Evolutionary conservation across 1,140 invertebrate species (phyloP).

Genomic region (Hylaeus anthracinus): DNA sequence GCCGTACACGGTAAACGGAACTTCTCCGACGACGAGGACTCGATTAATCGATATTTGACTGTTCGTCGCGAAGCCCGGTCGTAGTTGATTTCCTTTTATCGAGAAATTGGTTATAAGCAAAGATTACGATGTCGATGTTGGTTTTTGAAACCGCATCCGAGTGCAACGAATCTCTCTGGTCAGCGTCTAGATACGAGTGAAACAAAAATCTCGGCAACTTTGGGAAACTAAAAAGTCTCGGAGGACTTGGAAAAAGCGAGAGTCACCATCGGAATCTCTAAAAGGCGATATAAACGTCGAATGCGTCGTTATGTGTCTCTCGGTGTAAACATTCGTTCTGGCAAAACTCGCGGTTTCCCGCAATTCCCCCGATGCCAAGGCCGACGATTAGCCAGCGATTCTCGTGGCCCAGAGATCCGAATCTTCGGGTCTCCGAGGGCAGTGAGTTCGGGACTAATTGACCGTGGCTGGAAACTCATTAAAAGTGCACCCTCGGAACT

Average conservation of each 20-base stretch:
- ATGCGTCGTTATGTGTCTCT: background rate
- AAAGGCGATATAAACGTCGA: conserved; percentile 11
- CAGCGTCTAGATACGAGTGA: background rate
- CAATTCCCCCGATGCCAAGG: background rate
- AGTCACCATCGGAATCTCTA: conserved; percentile 13
- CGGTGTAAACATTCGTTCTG: conserved; percentile 15
- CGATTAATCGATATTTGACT: conserved; percentile 36
- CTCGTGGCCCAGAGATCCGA: conserved; percentile 25
- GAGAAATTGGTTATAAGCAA: no score
- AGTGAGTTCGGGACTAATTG: conserved; percentile 69
- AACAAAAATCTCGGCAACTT: conserved; percentile 34
- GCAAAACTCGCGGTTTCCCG: background rate
- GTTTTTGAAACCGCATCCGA: background rate
- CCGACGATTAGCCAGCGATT: conserved; percentile 28
- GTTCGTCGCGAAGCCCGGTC: no score
- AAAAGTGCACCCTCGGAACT: conserved; percentile 69
- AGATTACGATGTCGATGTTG: no score
- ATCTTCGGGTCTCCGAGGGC: conserved; percentile 40
- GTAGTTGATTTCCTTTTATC: no score
- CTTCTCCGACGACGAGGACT: conserved; percentile 18
- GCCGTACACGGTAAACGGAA: conserved; percentile 36
- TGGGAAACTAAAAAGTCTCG: conserved; percentile 27
- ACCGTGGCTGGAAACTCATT: conserved; percentile 73
- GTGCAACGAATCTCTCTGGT: background rate
- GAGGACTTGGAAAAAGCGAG: background rate